Percentiles rank a stretch among this genome's conserved stretches.
Conservation (phyloP, 2,113 vertebrate species). For the Oceanodroma tethys region DNA sequence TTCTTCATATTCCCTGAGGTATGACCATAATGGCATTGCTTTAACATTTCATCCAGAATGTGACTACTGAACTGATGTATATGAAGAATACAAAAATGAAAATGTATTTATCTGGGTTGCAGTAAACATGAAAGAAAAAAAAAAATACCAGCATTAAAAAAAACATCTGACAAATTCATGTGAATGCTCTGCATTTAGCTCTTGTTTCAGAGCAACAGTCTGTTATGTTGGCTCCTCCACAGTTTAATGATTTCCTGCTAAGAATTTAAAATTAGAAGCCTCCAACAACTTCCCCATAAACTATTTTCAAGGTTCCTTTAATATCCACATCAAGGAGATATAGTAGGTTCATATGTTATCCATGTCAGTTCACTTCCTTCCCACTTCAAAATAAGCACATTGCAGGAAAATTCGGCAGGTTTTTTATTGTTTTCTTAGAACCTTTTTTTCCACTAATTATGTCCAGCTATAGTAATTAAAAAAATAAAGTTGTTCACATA, state of each 20-base stretch:
- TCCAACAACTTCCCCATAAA: conserved; percentile 68
- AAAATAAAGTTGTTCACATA: not conserved
- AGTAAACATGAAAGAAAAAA: conserved; percentile 48
- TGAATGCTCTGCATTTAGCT: conserved; percentile 49
- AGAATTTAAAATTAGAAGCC: conserved; percentile 67
- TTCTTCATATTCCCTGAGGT: not conserved
- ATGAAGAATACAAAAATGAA: not conserved
- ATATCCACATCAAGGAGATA: conserved; percentile 68
- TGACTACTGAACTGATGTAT: not conserved
- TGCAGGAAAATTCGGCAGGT: conserved; percentile 33
- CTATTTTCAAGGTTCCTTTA: conserved; percentile 61
- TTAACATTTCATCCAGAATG: not conserved
- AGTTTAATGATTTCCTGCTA: conserved; percentile 64
- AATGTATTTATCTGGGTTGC: conserved; percentile 15
- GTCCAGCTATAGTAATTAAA: not conserved
- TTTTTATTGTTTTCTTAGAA: conserved; percentile 44
- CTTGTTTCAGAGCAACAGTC: conserved; percentile 61
- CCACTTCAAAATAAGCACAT: conserved; percentile 50
- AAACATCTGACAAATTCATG: conserved; percentile 55
- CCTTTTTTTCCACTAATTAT: not conserved
- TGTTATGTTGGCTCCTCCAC: conserved; percentile 56
- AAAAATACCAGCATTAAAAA: not conserved
- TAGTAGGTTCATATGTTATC: conserved; percentile 60
- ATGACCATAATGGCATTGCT: not conserved
- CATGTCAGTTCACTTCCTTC: conserved; percentile 55